phyloP scores from a whole-genome alignment of 2,888 invertebrate species.

The Hyles lineata region DNA sequence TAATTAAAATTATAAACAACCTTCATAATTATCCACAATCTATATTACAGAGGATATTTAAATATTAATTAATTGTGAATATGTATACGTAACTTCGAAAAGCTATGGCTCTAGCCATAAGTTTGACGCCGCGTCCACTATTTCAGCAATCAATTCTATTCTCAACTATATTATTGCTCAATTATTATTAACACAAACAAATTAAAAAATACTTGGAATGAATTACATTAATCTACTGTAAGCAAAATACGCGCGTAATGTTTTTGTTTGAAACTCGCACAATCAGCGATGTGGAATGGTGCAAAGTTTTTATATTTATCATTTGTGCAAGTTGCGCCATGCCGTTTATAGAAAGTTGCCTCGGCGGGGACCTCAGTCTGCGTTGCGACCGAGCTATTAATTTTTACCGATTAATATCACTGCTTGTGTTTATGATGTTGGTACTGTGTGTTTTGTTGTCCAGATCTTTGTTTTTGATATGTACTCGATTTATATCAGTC shows the following conservation, averaged over 20 bases:
- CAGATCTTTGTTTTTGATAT: neutral
- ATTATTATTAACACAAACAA: neutral
- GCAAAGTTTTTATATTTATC: conserved; percentile 14
- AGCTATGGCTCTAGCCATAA: too few relatives aligned
- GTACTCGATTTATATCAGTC: too few relatives aligned
- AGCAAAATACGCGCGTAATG: conserved; percentile 4
- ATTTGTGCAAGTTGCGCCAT: conserved; percentile 12
- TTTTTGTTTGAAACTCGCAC: conserved; percentile 12
- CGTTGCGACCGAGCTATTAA: conserved; percentile 8
- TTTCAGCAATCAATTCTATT: too few relatives aligned
- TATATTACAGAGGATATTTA: too few relatives aligned
- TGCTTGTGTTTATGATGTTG: neutral
- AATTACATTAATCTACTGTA: neutral
- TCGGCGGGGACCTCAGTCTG: conserved; percentile 7
- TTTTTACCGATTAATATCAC: conserved; percentile 15
- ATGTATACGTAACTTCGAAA: too few relatives aligned
- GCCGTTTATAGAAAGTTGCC: conserved; percentile 26
- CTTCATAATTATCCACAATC: too few relatives aligned
- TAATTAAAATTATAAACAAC: too few relatives aligned
- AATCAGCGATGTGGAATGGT: neutral
- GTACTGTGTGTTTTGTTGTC: neutral
- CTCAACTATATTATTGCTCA: neutral
- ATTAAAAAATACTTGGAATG: neutral
- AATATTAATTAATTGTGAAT: too few relatives aligned
- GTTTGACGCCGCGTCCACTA: too few relatives aligned